Conservation (phyloP, 1,140 invertebrate species). For the Gonioctena quinquepunctata region DNA sequence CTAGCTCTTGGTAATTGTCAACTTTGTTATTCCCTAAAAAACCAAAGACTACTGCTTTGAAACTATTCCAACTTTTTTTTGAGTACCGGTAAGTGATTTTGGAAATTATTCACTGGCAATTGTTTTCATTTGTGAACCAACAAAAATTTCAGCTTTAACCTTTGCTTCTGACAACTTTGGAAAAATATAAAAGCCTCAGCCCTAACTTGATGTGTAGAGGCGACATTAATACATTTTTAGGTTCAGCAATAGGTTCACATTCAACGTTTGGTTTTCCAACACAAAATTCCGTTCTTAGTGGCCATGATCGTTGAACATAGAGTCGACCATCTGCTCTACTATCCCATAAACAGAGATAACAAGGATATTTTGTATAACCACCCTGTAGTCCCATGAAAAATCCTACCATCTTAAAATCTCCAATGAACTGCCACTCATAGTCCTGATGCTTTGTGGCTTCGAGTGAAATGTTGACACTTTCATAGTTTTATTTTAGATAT, state of each 20-base stretch:
- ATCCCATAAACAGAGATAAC: constrained; percentile 56
- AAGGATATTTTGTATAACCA: constrained; percentile 56
- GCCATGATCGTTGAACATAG: constrained; percentile 46
- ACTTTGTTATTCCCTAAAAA: neutral
- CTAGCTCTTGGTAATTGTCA: neutral
- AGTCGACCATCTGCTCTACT: constrained; percentile 50
- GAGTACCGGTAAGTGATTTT: neutral
- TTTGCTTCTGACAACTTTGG: neutral
- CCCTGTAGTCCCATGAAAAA: constrained; percentile 53
- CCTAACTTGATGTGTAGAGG: constrained; percentile 53
- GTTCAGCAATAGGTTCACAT: constrained; percentile 42
- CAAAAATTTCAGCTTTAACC: constrained; percentile 10
- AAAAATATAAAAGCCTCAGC: neutral
- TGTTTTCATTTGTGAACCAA: constrained; percentile 10
- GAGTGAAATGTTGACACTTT: constrained; percentile 45
- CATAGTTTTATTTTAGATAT: constrained; percentile 49
- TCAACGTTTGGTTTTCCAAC: constrained; percentile 48
- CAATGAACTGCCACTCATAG: constrained; percentile 42
- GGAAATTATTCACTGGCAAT: neutral
- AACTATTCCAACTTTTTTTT: neutral
- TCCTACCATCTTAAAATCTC: constrained; percentile 47
- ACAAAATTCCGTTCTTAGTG: constrained; percentile 38
- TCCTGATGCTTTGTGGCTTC: constrained; percentile 46
- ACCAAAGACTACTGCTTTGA: neutral
- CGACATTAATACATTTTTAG: constrained; percentile 47